Conservation (phyloP, 2,113 vertebrate genomes). For the Tinamus guttatus region DNA sequence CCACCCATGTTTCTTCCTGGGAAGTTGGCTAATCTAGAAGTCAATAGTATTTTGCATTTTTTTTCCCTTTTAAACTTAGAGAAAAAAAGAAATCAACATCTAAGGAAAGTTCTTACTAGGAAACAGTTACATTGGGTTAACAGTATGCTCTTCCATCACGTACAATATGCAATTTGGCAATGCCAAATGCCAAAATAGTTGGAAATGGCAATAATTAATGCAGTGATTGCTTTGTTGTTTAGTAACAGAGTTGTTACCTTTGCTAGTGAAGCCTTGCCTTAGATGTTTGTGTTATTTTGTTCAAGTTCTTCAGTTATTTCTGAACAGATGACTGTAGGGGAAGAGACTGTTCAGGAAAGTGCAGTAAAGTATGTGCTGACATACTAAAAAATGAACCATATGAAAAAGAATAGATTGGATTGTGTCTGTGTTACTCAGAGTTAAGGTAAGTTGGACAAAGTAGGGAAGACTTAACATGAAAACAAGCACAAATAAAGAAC, state of each 20-base stretch:
- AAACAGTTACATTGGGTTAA: neutral
- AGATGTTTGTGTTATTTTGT: neutral
- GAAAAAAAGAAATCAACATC: no score
- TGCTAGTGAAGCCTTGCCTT: neutral
- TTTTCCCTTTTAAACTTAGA: neutral
- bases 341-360: neutral
- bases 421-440: neutral
- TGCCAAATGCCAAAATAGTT: neutral
- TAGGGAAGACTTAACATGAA: neutral
- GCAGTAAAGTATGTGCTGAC: fast-evolving
- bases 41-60: neutral
- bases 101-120: no score
- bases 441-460: neutral
- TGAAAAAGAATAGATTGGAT: neutral
- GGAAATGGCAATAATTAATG: neutral
- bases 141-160: neutral
- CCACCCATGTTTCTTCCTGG: neutral
- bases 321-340: fast-evolving
- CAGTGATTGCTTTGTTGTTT: neutral
- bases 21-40: neutral
- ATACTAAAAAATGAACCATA: neutral
- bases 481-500: neutral
- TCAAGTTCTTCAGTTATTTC: neutral
- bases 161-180: neutral
- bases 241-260: neutral